phyloP scores from a whole-genome alignment of 2,888 invertebrate species.

The Oscheius sp. region DNA sequence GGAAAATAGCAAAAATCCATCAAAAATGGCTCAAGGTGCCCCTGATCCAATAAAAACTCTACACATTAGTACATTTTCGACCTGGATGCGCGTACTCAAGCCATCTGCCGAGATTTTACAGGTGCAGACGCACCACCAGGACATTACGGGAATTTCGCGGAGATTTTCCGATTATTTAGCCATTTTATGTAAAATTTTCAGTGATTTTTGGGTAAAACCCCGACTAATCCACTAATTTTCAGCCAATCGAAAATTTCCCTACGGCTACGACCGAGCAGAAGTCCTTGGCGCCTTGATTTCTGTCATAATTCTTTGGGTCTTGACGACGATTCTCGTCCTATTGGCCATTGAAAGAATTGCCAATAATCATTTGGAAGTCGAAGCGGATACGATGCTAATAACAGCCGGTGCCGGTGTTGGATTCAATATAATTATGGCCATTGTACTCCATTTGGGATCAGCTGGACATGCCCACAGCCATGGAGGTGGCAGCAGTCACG shows the following conservation, averaged over 20 bases:
- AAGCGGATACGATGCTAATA: constrained; percentile 85
- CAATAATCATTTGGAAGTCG: constrained; percentile 79
- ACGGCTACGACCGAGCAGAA: constrained; percentile 88
- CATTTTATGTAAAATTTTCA: too few relatives aligned
- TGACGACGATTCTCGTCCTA: constrained; percentile 92
- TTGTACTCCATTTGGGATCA: constrained; percentile 59
- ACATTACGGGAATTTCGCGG: too few relatives aligned
- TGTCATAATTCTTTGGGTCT: constrained; percentile 95
- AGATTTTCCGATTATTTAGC: background rate
- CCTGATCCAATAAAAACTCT: too few relatives aligned
- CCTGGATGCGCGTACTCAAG: too few relatives aligned
- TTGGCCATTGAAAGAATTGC: constrained; percentile 90
- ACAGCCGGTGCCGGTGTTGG: constrained; percentile 91
- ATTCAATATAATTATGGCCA: constrained; percentile 82
- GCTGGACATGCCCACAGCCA: constrained; percentile 63
- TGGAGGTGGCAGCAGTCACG: constrained; percentile 42
- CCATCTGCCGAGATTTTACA: too few relatives aligned
- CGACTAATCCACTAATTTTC: constrained; percentile 2
- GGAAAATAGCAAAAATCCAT: too few relatives aligned
- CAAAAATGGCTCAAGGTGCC: too few relatives aligned
- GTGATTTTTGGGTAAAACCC: too few relatives aligned
- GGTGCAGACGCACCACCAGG: too few relatives aligned
- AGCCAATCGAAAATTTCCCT: constrained; percentile 87
- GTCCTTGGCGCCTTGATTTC: constrained; percentile 77
- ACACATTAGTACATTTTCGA: too few relatives aligned